A percentile compares a stretch with the other conserved stretches of the same genome.
Conservation (phyloP, 2,797 vertebrate species). For the Macroramphosus scolopax region DNA sequence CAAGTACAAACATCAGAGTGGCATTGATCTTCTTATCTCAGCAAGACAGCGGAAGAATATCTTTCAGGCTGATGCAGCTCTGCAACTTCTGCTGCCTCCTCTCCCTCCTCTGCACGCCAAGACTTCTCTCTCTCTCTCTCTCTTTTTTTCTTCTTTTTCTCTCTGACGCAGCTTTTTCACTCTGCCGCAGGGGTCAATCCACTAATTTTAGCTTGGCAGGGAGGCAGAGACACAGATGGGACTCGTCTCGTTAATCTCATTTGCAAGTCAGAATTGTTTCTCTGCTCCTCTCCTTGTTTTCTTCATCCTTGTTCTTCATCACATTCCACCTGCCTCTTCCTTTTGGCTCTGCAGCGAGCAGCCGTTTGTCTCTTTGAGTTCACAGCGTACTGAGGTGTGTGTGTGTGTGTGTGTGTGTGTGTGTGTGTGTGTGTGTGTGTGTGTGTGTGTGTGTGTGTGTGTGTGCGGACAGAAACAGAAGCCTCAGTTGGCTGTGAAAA, state of each 20-base stretch:
- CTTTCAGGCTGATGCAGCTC: not conserved
- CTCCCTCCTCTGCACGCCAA: slow-evolving; percentile 9
- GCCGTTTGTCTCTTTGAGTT: no score
- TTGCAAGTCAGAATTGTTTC: slow-evolving; percentile 57
- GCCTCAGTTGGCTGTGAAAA: slow-evolving; percentile 13
- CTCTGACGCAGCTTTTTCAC: slow-evolving; percentile 67
- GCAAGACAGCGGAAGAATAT: not conserved
- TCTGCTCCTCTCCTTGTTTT: slow-evolving; percentile 22
- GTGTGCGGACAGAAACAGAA: not conserved
- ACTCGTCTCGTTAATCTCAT: slow-evolving; percentile 62
- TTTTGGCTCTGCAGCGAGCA: no score
- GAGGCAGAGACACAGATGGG: slow-evolving; percentile 66
- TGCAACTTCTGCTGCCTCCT: slow-evolving; percentile 3
- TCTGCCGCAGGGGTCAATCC: slow-evolving; percentile 49
- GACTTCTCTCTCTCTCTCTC: slow-evolving; percentile 1
- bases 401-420: not conserved
- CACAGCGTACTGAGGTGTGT: no score
- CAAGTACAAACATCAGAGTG: not conserved
- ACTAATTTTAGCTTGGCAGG: slow-evolving; percentile 65
- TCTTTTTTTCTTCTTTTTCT: slow-evolving; percentile 5
- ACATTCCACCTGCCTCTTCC: not conserved
- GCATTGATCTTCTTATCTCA: not conserved
- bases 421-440: not conserved
- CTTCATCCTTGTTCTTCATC: not conserved
- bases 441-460: not conserved